A percentile compares a stretch with the other conserved stretches of the same genome.
These are phyloP conservation scores for Lasioglossum leucozonium DNA, from an alignment of 2,888 invertebrate genomes.

Conservation along the genomic window DNA sequence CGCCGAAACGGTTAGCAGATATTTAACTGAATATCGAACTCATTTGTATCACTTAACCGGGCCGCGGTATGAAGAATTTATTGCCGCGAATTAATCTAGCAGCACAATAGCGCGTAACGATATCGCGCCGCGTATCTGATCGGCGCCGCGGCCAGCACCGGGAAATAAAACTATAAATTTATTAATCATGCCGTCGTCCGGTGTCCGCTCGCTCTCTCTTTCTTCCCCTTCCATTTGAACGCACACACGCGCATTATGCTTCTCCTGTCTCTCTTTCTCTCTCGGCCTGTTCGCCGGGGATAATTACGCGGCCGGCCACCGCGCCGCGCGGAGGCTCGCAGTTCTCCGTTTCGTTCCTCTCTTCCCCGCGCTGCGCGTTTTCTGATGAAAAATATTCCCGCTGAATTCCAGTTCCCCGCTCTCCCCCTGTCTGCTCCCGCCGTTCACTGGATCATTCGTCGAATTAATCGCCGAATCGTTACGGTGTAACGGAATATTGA, in stretches of 20 bases:
- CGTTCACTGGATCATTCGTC: background rate
- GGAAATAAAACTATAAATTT: slow-evolving; percentile 63
- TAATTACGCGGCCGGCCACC: slow-evolving; percentile 15
- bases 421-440: background rate
- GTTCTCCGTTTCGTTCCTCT: background rate
- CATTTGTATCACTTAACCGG: slow-evolving; percentile 64
- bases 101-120: slow-evolving; percentile 64
- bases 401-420: background rate
- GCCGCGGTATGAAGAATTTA: slow-evolving; percentile 55
- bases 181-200: slow-evolving; percentile 55
- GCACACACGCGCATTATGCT: background rate
- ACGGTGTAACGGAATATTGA: background rate
- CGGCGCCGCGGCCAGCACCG: slow-evolving; percentile 40
- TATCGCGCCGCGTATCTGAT: slow-evolving; percentile 61
- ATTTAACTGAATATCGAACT: slow-evolving; percentile 65
- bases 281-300: slow-evolving; percentile 1
- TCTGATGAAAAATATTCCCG: slow-evolving; percentile 9
- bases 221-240: background rate
- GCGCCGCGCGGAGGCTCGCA: background rate
- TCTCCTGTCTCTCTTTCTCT: background rate
- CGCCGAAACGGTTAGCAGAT: slow-evolving; percentile 64
- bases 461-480: background rate
- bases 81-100: slow-evolving; percentile 65
- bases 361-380: background rate
- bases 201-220: slow-evolving; percentile 22